Conservation (phyloP, 2,797 vertebrate genomes). For the Knipowitschia caucasica region DNA sequence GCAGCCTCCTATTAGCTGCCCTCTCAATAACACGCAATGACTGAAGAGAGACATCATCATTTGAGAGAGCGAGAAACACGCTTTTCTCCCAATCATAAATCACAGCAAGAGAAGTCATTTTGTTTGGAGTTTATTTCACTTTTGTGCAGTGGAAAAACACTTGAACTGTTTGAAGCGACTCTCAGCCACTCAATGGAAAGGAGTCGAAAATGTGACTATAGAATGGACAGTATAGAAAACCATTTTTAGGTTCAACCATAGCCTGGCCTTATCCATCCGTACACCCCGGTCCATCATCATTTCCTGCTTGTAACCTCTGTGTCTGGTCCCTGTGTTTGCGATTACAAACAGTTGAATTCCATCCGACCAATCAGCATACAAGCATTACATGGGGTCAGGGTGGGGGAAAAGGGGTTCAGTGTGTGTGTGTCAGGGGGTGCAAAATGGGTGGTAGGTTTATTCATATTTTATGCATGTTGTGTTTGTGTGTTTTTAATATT, state of each 20-base stretch:
- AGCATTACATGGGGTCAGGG: too few relatives aligned
- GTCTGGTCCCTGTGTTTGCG: too few relatives aligned
- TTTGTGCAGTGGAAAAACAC: slow-evolving; percentile 16
- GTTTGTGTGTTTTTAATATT: too few relatives aligned
- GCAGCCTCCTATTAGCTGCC: slow-evolving; percentile 8
- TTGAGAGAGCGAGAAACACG: slow-evolving; percentile 13
- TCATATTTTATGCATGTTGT: too few relatives aligned
- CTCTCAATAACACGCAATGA: slow-evolving; percentile 21
- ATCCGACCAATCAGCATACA: too few relatives aligned
- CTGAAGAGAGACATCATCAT: slow-evolving; percentile 21
- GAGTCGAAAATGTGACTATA: not conserved
- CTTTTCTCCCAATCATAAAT: slow-evolving; percentile 23
- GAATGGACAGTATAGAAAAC: not conserved
- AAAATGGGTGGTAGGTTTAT: too few relatives aligned
- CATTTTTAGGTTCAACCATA: too few relatives aligned
- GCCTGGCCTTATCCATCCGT: not conserved
- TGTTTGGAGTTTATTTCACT: slow-evolving; percentile 17
- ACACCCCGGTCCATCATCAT: too few relatives aligned
- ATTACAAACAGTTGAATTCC: too few relatives aligned
- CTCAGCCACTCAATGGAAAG: slow-evolving; percentile 15
- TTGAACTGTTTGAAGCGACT: slow-evolving; percentile 6
- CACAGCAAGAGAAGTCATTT: slow-evolving; percentile 11
- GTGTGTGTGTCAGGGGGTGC: too few relatives aligned
- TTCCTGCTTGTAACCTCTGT: too few relatives aligned
- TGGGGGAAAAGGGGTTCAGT: too few relatives aligned